Percentiles rank a stretch among this genome's conserved stretches.
phyloP scores from a whole-genome alignment of 2,797 vertebrate genomes.

The Girardinus metallicus region DNA sequence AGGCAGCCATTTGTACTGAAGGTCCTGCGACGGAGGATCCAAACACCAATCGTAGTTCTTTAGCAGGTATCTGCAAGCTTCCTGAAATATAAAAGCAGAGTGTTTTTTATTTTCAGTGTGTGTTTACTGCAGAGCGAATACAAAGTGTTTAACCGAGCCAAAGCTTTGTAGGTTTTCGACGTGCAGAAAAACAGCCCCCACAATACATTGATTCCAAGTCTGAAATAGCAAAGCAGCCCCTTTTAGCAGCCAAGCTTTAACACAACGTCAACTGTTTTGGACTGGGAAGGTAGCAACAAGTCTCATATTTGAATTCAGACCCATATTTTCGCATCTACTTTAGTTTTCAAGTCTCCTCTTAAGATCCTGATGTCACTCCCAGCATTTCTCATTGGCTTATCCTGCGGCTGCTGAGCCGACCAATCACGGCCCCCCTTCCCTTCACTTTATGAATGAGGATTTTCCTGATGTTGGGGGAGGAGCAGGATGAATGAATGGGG shows the following conservation, averaged over 20 bases:
- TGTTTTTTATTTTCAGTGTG: constrained; percentile 3
- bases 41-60: constrained; percentile 66
- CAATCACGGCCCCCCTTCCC: constrained; percentile 20
- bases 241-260: constrained; percentile 35
- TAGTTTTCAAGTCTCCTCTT: neutral
- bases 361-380: constrained; percentile 44
- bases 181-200: constrained; percentile 47
- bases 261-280: constrained; percentile 31
- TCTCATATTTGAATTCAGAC: constrained; percentile 4
- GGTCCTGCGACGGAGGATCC: constrained; percentile 64
- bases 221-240: constrained; percentile 41
- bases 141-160: constrained; percentile 44
- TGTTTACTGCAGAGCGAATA: constrained; percentile 35
- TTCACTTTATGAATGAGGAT: constrained; percentile 67
- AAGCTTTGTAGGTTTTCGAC: constrained; percentile 28
- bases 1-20: constrained; percentile 74
- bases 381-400: constrained; percentile 25
- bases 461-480: constrained; percentile 55
- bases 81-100: constrained; percentile 45
- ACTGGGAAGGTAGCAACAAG: neutral
- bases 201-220: constrained; percentile 31
- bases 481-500: constrained; percentile 47
- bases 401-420: constrained; percentile 7
- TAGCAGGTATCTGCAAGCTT: constrained; percentile 63
- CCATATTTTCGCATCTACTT: neutral